Conservation (phyloP, 2,113 vertebrate genomes). For the Ranitomeya variabilis region DNA sequence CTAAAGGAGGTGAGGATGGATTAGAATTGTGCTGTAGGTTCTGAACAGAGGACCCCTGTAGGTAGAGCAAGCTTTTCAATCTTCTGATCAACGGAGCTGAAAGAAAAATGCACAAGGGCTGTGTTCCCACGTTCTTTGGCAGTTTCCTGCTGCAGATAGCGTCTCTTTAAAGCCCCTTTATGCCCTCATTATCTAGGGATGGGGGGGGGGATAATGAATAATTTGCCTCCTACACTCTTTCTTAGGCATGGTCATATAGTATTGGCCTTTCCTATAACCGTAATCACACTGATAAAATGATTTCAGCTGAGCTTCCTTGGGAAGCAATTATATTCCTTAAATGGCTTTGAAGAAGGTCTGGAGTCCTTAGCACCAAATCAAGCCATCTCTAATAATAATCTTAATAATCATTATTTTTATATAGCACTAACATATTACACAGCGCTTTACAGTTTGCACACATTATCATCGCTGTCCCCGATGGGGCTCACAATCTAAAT, state of each 20-base stretch:
- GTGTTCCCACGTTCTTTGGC: constrained; percentile 80
- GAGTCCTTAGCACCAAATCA: constrained; percentile 70
- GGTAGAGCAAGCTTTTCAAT: constrained; percentile 78
- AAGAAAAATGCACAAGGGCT: constrained; percentile 80
- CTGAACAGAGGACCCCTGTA: constrained; percentile 79
- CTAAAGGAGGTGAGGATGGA: constrained; percentile 79
- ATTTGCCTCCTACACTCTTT: constrained; percentile 75
- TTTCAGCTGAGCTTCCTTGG: constrained; percentile 71
- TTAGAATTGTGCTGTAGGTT: constrained; percentile 78
- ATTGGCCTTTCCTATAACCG: constrained; percentile 73
- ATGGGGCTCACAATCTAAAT: too few relatives aligned
- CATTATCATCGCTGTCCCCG: too few relatives aligned
- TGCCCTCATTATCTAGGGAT: constrained; percentile 70
- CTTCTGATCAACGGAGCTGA: constrained; percentile 86
- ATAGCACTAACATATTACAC: too few relatives aligned
- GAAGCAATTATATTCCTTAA: constrained; percentile 75
- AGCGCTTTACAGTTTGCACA: too few relatives aligned
- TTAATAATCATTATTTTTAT: too few relatives aligned
- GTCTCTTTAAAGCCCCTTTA: constrained; percentile 78
- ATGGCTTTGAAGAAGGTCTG: constrained; percentile 66
- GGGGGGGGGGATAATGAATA: constrained; percentile 70
- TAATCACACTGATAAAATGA: constrained; percentile 74
- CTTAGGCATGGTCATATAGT: constrained; percentile 76
- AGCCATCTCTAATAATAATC: constrained; percentile 70
- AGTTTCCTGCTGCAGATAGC: constrained; percentile 75